These are phyloP conservation scores for Salarias fasciatus DNA, from an alignment of 2,797 vertebrate genomes.

Conservation along the genomic window DNA sequence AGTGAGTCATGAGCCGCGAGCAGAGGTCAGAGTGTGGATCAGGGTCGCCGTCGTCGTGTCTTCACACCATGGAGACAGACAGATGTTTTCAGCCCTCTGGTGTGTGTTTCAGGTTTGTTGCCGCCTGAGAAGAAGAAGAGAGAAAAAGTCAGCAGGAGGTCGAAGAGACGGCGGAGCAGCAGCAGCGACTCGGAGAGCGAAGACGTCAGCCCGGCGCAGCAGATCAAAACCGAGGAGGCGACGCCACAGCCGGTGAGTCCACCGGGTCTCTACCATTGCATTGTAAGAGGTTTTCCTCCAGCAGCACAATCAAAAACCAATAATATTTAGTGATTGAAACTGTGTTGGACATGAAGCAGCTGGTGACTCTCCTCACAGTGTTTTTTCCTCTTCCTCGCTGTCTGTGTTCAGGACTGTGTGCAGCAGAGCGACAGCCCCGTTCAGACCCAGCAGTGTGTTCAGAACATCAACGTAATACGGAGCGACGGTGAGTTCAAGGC, in stretches of 20 bases:
- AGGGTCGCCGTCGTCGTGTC: no score
- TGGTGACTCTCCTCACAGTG: no score
- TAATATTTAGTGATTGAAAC: no score
- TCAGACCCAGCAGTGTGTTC: conserved; percentile 9
- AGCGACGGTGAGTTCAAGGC: conserved; percentile 37
- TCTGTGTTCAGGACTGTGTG: not conserved
- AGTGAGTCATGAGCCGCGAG: no score
- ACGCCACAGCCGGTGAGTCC: conserved; percentile 70
- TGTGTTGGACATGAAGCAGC: no score
- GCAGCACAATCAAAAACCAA: no score
- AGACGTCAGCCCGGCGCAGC: conserved; percentile 35
- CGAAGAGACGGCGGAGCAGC: conserved; percentile 48
- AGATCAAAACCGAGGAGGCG: conserved; percentile 69
- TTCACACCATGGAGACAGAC: no score
- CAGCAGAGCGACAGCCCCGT: not conserved
- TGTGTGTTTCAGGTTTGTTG: conserved; percentile 48
- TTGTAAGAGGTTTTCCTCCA: no score
- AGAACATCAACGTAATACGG: not conserved
- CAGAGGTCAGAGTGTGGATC: no score
- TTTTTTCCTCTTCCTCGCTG: no score
- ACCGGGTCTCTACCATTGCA: not conserved
- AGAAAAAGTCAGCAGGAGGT: conserved; percentile 56
- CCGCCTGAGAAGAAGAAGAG: conserved; percentile 57
- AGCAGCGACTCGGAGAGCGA: conserved; percentile 33
- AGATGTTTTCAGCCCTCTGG: not conserved